Evolutionary conservation across 2,113 vertebrate genomes (phyloP), one percentile per base, ranked within the genome.

Genomic region (Nannobrachium achirus): DNA sequence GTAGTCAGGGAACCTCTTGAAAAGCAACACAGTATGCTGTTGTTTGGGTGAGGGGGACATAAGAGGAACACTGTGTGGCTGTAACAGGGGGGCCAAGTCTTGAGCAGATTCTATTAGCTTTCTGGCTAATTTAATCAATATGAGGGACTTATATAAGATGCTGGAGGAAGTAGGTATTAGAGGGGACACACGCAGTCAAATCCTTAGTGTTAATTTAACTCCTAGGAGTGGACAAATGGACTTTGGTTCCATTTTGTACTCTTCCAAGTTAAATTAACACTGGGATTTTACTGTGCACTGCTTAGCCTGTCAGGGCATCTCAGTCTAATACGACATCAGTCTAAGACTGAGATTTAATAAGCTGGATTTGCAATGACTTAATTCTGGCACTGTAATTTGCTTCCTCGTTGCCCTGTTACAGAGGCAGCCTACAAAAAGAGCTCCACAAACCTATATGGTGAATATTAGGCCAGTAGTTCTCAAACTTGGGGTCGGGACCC

Each of bases 81-180:
- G 8, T 42, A 78, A 83, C 71, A 84, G 76, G 78, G 79, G 63
- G 25, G 71, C 59, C 71, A 1, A 83, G 86, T 88, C 77, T 87
- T 77, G 46, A 51, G 64, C 41, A 74, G 80, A 84, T 86, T 80
- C 71, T 79, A 84, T 87, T 89, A 88, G 75, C 72, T 76, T 61
- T 70, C 11, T 8, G 3, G 66, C 83, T 89, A 88, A 92, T 85
- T 75, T 33, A 84, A 92, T 89, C 80, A 80, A 59, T 71, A 60
- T 83, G 76, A 82, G 68, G 83, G 63, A 53, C 69, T 82, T 85
- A 67, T 45, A 76, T 69, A 83, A 80, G 84, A 75, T 50, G 68
- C 67, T 63, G 68, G 64, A 88, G 84, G 87, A 90, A 86, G 87
- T 73, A 71, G 78, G 78, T 80, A 82, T 83, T 83, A 78, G 69